A percentile compares a stretch with the other conserved stretches of the same genome.
phyloP scores from a whole-genome alignment of 2,888 invertebrate species.

The Hydraecia micacea region DNA sequence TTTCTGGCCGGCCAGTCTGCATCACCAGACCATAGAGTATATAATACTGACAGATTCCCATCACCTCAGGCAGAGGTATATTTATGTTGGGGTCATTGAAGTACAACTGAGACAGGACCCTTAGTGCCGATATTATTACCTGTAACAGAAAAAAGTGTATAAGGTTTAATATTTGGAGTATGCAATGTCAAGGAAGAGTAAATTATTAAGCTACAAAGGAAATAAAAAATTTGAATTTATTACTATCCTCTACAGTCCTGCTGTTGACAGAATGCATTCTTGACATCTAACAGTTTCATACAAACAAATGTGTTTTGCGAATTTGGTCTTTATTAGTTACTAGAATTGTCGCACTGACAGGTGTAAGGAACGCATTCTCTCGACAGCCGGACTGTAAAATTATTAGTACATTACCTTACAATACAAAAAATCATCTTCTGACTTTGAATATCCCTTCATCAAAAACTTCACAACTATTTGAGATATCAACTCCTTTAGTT shows the following conservation, averaged over 20 bases:
- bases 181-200: neutral
- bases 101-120: conserved; percentile 83
- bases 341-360: neutral
- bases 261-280: neutral
- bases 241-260: neutral
- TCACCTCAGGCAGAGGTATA: conserved; percentile 85
- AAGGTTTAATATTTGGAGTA: neutral
- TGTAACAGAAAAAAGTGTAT: conserved; percentile 68
- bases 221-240: neutral
- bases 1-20: conserved; percentile 83
- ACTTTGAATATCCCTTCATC: conserved; percentile 76
- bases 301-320: neutral
- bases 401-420: conserved; percentile 83
- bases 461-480: conserved; percentile 82
- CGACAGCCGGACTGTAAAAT: neutral
- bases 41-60: conserved; percentile 91
- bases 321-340: neutral
- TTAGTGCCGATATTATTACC: conserved; percentile 87
- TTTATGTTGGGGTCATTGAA: conserved; percentile 79
- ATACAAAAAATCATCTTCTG: conserved; percentile 85
- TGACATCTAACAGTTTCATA: neutral
- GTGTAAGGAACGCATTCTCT: neutral
- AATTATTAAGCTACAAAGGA: neutral
- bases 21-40: conserved; percentile 89
- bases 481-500: conserved; percentile 80